Conservation (phyloP, 2,113 vertebrate genomes). For the Ptilorrhoa leucosticta region DNA sequence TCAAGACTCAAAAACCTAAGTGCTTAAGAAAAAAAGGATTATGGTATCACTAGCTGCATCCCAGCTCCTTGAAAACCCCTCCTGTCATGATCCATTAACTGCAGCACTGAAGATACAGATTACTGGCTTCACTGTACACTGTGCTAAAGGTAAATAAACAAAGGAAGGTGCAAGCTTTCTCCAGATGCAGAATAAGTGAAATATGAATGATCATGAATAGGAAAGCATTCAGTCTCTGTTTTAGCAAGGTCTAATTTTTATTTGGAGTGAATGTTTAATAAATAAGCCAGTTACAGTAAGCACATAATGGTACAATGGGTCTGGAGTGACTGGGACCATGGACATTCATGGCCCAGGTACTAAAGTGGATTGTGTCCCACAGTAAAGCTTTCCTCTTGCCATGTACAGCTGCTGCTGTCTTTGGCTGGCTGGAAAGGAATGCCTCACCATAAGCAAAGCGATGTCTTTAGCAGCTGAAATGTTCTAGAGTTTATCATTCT, state of each 20-base stretch:
- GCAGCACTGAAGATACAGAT: neutral
- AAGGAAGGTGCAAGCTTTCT: neutral
- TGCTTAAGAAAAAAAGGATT: neutral
- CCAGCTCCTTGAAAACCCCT: neutral
- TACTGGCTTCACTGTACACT: neutral
- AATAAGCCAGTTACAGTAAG: neutral
- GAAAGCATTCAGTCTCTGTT: neutral
- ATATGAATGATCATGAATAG: neutral
- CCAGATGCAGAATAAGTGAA: neutral
- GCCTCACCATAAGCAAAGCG: neutral
- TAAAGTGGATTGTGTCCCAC: neutral
- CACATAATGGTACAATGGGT: no score
- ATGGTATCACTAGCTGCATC: neutral
- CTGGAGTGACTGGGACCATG: neutral
- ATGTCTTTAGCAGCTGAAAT: neutral
- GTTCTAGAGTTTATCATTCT: neutral
- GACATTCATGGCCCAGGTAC: rapidly evolving
- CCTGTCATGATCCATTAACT: neutral
- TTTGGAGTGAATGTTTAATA: neutral
- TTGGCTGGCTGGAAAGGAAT: neutral
- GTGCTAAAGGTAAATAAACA: neutral
- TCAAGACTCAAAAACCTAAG: neutral
- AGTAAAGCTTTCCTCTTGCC: neutral
- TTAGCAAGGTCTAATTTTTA: neutral
- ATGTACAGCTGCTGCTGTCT: neutral